phyloP scores from a whole-genome alignment of 2,797 vertebrate genomes.

The Holocentrus rufus region DNA sequence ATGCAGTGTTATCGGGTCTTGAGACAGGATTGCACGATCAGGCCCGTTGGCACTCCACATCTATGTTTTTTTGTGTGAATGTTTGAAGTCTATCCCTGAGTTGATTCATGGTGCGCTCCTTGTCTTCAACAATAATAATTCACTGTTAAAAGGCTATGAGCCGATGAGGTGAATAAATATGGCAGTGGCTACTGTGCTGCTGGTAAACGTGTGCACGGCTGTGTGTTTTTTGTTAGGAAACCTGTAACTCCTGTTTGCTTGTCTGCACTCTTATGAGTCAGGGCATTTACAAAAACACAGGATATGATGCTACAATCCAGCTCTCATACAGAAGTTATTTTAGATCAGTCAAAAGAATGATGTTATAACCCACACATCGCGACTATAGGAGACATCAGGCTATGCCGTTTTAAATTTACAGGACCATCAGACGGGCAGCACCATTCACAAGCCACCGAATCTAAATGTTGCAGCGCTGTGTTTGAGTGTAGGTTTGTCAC shows the following conservation, averaged over 20 bases:
- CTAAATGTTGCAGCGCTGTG: too few species aligned
- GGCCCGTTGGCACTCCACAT: not conserved
- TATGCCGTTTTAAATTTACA: not conserved
- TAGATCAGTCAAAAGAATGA: not conserved
- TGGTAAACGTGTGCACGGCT: too few species aligned
- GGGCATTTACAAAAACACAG: too few species aligned
- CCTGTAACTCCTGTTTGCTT: not conserved
- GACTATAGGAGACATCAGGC: not conserved
- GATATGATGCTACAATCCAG: slow-evolving; percentile 17
- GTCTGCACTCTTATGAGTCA: not conserved
- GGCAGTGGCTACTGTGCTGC: not conserved
- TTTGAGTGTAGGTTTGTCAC: not conserved
- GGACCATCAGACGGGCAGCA: too few species aligned
- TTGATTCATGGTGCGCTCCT: not conserved
- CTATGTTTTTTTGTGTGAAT: not conserved
- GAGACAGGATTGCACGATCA: not conserved
- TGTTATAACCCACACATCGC: too few species aligned
- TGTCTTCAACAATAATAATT: slow-evolving; percentile 17
- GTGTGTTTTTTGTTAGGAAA: too few species aligned
- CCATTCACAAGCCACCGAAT: too few species aligned
- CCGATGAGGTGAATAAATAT: slow-evolving; percentile 30
- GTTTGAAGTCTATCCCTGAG: not conserved
- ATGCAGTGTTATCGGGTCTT: slow-evolving; percentile 24
- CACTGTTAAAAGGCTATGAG: slow-evolving; percentile 17
- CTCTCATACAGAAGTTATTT: slow-evolving; percentile 7